Conservation (phyloP, 2,113 vertebrate genomes). For the Tricholaema leucomelas region DNA sequence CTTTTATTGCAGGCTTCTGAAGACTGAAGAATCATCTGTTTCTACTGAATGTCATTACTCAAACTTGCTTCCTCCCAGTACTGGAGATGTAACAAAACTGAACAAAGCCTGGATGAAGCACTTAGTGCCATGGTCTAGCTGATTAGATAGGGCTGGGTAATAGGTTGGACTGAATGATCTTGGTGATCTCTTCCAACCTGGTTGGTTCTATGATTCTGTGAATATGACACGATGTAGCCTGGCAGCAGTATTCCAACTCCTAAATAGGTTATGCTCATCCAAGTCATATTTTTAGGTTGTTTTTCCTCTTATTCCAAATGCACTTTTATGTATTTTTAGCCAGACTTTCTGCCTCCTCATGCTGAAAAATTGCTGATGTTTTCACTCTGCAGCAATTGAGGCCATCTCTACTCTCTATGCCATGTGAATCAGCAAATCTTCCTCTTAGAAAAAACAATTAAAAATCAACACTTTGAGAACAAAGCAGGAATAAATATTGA, state of each 20-base stretch:
- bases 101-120: no score
- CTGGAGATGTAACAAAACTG: not conserved
- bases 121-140: no score
- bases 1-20: not conserved
- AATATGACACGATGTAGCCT: not conserved
- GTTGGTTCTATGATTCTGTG: no score
- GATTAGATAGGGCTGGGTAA: no score
- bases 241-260: constrained; percentile 16
- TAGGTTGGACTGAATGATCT: no score
- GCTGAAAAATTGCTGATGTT: constrained; percentile 70
- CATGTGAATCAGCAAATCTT: constrained; percentile 66
- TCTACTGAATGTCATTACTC: not conserved
- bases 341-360: constrained; percentile 60
- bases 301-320: constrained; percentile 42
- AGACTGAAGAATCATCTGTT: not conserved
- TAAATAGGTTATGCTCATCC: constrained; percentile 61
- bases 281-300: constrained; percentile 54
- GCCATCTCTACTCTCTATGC: constrained; percentile 39
- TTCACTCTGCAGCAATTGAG: constrained; percentile 52
- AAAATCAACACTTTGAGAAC: not conserved
- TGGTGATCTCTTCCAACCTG: no score
- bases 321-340: constrained; percentile 65
- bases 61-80: not conserved
- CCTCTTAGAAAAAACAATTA: not conserved
- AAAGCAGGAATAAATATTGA: constrained; percentile 23